Conservation (phyloP, 2,113 vertebrate species). For the Gymnogyps californianus region DNA sequence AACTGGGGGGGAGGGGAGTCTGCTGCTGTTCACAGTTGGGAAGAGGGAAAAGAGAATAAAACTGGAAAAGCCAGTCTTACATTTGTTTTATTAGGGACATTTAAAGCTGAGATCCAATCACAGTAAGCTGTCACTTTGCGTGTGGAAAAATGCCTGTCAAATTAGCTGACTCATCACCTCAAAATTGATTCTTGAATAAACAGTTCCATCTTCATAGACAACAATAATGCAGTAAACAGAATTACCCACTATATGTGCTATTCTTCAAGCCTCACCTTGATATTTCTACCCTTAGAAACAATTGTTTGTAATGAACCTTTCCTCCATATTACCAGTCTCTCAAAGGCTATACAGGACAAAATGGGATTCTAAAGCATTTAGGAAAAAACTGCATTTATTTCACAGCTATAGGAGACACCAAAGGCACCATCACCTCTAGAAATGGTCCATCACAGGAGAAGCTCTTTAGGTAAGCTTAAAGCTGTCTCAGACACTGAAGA, state of each 20-base stretch:
- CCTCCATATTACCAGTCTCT: not conserved
- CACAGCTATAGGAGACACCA: not conserved
- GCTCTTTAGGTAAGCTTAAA: constrained; percentile 24
- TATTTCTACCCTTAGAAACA: not conserved
- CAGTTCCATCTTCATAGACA: not conserved
- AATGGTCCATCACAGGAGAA: not conserved
- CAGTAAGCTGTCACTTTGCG: not conserved
- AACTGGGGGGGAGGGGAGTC: fast-evolving
- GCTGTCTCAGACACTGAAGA: not conserved
- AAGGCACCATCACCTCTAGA: not conserved
- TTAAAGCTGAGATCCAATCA: not conserved
- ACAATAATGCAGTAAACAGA: not conserved
- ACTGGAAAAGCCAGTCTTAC: not conserved
- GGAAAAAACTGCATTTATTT: not conserved
- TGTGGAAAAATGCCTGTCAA: not conserved
- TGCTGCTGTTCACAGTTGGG: not conserved
- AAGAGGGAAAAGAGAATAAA: not conserved
- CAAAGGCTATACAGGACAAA: not conserved
- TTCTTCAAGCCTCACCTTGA: not conserved
- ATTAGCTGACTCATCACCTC: not conserved
- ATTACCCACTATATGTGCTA: not conserved
- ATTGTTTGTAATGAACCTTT: not conserved
- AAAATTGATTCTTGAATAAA: not conserved
- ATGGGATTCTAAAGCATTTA: not conserved
- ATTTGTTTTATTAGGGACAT: not conserved